A percentile compares a stretch with the other conserved stretches of the same genome.
Evolutionary conservation across 1,140 invertebrate genomes (phyloP).

Genomic region (Hyphantria cunea): DNA sequence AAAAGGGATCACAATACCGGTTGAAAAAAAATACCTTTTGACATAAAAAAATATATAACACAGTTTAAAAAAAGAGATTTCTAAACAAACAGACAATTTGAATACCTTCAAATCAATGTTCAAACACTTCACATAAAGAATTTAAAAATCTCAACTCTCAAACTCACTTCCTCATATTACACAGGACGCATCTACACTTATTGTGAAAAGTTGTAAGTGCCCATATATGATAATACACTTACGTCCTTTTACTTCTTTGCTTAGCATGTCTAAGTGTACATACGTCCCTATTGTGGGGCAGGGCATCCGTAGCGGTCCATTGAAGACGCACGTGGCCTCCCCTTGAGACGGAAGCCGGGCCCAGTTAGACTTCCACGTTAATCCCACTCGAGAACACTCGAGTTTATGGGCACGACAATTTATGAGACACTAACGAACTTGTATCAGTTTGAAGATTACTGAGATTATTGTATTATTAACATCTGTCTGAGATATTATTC

Average conservation of each 20-base stretch:
- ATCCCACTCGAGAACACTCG: constrained; percentile 26
- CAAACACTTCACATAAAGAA: constrained; percentile 17
- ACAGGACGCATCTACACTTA: constrained; percentile 18
- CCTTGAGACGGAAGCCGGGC: constrained; percentile 53
- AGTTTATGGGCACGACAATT: constrained; percentile 11
- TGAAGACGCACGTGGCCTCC: constrained; percentile 55
- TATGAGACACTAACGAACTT: not conserved
- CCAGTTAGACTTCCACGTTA: constrained; percentile 24
- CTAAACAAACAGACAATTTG: constrained; percentile 16
- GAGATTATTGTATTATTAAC: too few relatives aligned
- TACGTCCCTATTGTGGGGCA: constrained; percentile 45
- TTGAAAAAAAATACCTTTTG: too few relatives aligned
- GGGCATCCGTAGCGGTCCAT: constrained; percentile 54
- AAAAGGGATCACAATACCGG: too few relatives aligned
- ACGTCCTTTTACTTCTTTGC: constrained; percentile 13
- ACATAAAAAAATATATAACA: too few relatives aligned
- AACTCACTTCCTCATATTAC: constrained; percentile 27
- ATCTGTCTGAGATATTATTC: too few relatives aligned
- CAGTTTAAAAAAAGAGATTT: not conserved
- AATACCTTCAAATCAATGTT: not conserved
- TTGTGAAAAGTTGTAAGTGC: constrained; percentile 16
- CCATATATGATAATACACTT: constrained; percentile 13
- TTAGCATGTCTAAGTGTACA: constrained; percentile 29
- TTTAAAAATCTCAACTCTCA: constrained; percentile 19
- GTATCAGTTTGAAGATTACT: not conserved